These are phyloP conservation scores for Trididemnum clinides DNA, from an alignment of 23 tunicate genomes.

Conservation along the genomic window DNA sequence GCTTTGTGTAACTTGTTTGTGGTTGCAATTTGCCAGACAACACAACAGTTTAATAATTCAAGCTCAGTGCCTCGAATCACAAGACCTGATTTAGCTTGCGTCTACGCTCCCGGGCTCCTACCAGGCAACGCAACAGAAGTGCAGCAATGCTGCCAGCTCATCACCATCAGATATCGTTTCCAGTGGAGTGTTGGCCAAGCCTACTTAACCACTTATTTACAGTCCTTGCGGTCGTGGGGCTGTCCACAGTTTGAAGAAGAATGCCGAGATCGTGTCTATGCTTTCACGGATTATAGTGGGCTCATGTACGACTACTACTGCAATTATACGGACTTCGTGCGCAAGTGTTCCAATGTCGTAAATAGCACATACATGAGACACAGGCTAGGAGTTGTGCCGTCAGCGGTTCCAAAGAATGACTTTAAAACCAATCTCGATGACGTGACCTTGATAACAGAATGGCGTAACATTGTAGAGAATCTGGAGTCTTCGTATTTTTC, in stretches of 20 bases:
- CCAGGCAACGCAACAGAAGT: neutral
- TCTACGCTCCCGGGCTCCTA: constrained; percentile 7
- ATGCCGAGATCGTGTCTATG: constrained; percentile 36
- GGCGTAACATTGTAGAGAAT: neutral
- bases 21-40: too few species aligned
- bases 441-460: neutral
- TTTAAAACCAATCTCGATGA: too few species aligned
- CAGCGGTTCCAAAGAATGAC: too few species aligned
- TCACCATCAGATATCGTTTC: neutral
- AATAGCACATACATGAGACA: neutral
- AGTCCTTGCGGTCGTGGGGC: constrained; percentile 43
- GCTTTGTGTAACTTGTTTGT: too few species aligned
- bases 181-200: neutral
- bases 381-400: too few species aligned
- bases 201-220: neutral
- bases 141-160: neutral
- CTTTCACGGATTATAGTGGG: constrained; percentile 30
- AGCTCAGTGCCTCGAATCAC: too few species aligned
- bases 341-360: neutral
- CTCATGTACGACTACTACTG: constrained; percentile 46
- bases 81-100: too few species aligned
- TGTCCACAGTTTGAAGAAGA: constrained; percentile 61
- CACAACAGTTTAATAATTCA: too few species aligned
- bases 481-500: neutral
- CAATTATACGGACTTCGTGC: neutral